These are phyloP conservation scores for Ptilorrhoa leucosticta DNA, from an alignment of 2,113 vertebrate species.

Conservation along the genomic window DNA sequence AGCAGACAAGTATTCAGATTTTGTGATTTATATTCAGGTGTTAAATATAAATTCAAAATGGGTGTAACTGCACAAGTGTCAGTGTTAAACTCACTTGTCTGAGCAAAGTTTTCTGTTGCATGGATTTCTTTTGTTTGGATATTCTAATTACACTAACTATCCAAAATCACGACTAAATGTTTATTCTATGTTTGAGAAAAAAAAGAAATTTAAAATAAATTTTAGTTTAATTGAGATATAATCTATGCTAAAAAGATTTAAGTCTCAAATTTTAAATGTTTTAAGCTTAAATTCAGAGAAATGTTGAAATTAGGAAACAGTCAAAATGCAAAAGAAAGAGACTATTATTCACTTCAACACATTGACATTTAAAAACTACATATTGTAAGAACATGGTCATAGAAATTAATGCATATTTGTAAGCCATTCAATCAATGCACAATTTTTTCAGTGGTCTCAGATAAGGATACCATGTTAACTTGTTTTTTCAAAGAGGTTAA, in stretches of 20 bases:
- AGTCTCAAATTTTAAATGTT: neutral
- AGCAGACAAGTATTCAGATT: neutral
- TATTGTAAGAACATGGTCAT: neutral
- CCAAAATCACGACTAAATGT: accelerated
- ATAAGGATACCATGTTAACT: neutral
- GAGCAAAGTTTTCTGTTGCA: neutral
- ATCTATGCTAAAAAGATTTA: neutral
- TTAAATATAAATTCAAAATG: neutral
- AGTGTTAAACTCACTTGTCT: neutral
- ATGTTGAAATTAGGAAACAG: neutral
- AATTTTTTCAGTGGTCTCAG: neutral
- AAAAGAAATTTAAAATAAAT: neutral
- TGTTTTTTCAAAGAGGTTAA: neutral
- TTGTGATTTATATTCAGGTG: neutral
- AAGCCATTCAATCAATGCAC: neutral
- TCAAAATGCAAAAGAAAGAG: neutral
- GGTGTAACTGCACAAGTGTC: neutral
- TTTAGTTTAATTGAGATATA: neutral
- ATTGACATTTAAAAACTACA: neutral
- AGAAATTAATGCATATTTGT: neutral
- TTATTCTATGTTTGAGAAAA: neutral
- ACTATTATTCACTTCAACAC: neutral
- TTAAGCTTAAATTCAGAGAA: neutral
- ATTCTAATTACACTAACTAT: neutral
- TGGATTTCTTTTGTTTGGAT: neutral